Conservation (phyloP, 2,797 vertebrate genomes). For the Amblyopsis hoosieri region DNA sequence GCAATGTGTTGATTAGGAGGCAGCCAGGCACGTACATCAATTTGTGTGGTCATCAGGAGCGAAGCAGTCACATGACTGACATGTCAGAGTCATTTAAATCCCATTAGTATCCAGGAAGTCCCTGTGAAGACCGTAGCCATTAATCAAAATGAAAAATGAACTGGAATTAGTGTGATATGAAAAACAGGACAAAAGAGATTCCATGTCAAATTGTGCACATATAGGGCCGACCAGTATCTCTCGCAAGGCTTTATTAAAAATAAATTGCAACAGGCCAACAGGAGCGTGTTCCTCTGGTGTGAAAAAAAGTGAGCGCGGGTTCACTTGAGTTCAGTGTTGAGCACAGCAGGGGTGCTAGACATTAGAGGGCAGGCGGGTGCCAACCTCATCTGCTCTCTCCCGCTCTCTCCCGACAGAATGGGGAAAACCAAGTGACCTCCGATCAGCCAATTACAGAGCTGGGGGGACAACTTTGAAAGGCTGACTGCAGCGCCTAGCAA, state of each 20-base stretch:
- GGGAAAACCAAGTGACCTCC: conserved; percentile 48
- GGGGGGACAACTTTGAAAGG: conserved; percentile 21
- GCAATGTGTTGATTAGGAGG: conserved; percentile 47
- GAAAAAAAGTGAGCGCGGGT: conserved; percentile 22
- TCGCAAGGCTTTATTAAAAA: background rate
- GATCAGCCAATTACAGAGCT: conserved; percentile 18
- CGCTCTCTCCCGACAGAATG: conserved; percentile 24
- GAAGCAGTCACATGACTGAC: no score
- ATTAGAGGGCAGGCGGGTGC: conserved; percentile 42
- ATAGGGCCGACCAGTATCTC: background rate
- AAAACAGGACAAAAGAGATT: background rate
- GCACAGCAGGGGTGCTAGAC: conserved; percentile 63
- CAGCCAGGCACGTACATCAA: conserved; percentile 13
- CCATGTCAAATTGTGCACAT: background rate
- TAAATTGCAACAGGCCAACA: background rate
- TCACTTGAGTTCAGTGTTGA: conserved; percentile 52
- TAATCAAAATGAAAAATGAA: background rate
- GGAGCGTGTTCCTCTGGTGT: conserved; percentile 4
- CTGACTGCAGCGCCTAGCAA: conserved; percentile 43
- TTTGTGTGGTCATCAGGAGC: conserved; percentile 47
- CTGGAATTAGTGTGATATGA: background rate
- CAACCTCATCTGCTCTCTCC: conserved; percentile 37
- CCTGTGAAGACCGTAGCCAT: no score
- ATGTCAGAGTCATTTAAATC: conserved; percentile 11
- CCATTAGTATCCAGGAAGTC: no score